phyloP scores from a whole-genome alignment of 2,888 invertebrate genomes.

The Osmoderma eremita region DNA sequence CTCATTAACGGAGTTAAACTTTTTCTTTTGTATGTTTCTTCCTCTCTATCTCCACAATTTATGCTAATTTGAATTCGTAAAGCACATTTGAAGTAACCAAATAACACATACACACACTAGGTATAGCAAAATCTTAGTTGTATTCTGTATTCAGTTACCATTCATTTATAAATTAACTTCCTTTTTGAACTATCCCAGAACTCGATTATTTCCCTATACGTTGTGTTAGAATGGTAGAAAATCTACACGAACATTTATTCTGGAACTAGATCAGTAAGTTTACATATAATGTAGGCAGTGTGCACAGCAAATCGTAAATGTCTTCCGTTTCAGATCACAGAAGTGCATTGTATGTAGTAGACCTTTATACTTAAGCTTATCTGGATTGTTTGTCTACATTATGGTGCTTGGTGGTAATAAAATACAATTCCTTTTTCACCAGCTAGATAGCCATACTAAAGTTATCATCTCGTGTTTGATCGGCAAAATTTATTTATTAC shows the following conservation, averaged over 20 bases:
- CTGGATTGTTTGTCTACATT: conserved; percentile 31
- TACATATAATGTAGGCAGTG: conserved; percentile 1
- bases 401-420: conserved; percentile 9
- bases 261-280: conserved; percentile 20
- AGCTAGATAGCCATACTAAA: not conserved
- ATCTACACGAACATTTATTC: conserved; percentile 1
- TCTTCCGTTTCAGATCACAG: not conserved
- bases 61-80: not conserved
- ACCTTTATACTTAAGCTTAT: conserved; percentile 22
- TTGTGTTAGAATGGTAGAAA: too few relatives aligned
- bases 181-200: too few relatives aligned
- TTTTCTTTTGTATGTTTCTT: not conserved
- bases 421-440: conserved; percentile 1
- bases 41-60: not conserved
- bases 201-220: too few relatives aligned
- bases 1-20: not conserved
- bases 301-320: conserved; percentile 16
- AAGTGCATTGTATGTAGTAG: conserved; percentile 12
- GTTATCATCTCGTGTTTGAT: not conserved
- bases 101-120: too few relatives aligned
- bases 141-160: too few relatives aligned
- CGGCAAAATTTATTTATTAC: not conserved
- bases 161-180: too few relatives aligned
- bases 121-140: too few relatives aligned
- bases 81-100: too few relatives aligned